Percentiles rank a stretch among this genome's conserved stretches.
Evolutionary conservation across 2,113 vertebrate genomes (phyloP).

Genomic region (Ochotona princeps): DNA sequence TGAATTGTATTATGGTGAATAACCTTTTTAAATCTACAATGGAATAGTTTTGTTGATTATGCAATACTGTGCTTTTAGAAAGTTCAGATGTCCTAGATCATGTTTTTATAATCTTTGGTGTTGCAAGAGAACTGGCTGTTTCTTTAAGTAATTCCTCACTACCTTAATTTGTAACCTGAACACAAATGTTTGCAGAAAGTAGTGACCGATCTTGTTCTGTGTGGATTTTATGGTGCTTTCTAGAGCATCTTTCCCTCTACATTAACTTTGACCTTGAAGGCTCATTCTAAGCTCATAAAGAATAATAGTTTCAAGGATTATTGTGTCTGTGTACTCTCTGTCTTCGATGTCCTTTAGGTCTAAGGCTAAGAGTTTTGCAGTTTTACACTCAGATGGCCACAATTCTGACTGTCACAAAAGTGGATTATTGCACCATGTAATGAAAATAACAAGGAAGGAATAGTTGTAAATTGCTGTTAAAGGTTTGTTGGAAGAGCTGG

Average conservation of each 20-base stretch:
- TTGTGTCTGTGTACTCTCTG: not conserved
- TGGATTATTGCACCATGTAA: not conserved
- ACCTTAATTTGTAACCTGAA: slow-evolving; percentile 1
- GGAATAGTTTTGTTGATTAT: not conserved
- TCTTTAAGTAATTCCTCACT: not conserved
- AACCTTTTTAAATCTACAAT: not conserved
- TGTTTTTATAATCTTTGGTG: not conserved
- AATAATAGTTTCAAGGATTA: not conserved
- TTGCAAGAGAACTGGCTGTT: not conserved
- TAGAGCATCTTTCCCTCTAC: not conserved
- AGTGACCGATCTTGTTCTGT: not conserved
- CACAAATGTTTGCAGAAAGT: not conserved
- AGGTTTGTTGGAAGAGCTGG: not conserved
- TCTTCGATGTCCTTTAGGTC: not conserved
- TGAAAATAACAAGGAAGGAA: slow-evolving; percentile 11
- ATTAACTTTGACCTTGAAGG: slow-evolving; percentile 30
- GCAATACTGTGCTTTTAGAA: not conserved
- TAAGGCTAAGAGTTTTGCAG: slow-evolving; percentile 3
- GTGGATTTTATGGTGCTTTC: not conserved
- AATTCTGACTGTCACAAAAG: not conserved
- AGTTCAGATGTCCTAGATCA: not conserved
- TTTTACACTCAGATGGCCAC: not conserved
- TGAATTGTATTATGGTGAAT: not conserved
- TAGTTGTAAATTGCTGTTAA: not conserved
- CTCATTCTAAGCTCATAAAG: not conserved